Evolutionary conservation across 2,888 invertebrate species (phyloP), one percentile per base, ranked within the genome.

Genomic region (Tenthredo mesomela): DNA sequence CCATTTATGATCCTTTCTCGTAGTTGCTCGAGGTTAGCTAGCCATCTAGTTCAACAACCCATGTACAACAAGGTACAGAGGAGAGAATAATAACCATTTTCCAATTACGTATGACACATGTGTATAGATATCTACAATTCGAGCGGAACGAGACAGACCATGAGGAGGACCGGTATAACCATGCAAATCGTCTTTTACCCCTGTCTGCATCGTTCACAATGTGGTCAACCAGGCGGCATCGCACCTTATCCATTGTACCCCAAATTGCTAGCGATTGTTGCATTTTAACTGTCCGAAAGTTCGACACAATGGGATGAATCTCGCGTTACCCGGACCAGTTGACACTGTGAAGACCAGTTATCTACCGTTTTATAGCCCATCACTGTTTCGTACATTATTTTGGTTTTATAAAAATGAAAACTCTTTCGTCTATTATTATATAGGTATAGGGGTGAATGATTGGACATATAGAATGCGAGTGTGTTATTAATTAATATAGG

Each of bases 61-160:
- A 84, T 84, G 61, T 84, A 65, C n/a, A 47, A 78, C 84, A 84
- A 47, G 80, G 75, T 78, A 73, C 37, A 80, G 33, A 85, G 12
- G 84, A 84, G 80, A 78, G 86, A 43, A 85, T 84, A 84, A 87
- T 87, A 88, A 87, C 86, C 85, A 87, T 88, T 88, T 87, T 87
- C 85, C 86, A 87, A 88, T 89, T 88, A 87, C 73, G 80, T 54
- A 40, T 40, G 40, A 80, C 80, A 80, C 61, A 80, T 80, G 12
- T 80, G 61, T 40, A 40, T 78, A 40, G 47, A 29, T 54, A 77
- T 33, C 15, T 12, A 18, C 25, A 33, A 33, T 47, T 50, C 29
- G 33, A 77, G 77, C 50, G 54, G 29, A 54, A 77, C 50, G 50
- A 77, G 54, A 43, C 73, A 6, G 73, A 73, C 21, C 1, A 43